phyloP scores from a whole-genome alignment of 1,140 invertebrate species.

The Drosophila leontia region DNA sequence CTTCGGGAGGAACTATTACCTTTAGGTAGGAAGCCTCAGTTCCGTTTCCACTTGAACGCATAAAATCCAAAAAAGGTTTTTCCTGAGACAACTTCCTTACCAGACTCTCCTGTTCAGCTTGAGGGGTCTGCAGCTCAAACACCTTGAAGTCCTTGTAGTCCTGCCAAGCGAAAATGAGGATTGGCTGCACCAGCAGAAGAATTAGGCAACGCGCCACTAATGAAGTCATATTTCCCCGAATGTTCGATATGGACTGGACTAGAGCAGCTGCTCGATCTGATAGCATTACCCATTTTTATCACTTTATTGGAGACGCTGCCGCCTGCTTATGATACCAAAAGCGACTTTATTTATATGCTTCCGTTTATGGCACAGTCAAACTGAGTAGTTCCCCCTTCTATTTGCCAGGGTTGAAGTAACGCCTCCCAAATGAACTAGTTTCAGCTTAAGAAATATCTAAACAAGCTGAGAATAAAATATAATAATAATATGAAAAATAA shows the following conservation, averaged over 20 bases:
- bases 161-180: conserved; percentile 52
- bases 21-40: conserved; percentile 23
- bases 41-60: conserved; percentile 1
- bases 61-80: conserved; percentile 50
- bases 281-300: conserved; percentile 48
- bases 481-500: not conserved
- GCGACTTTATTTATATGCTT: conserved; percentile 46
- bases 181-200: conserved; percentile 38
- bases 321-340: conserved; percentile 43
- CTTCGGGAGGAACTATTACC: conserved; percentile 81
- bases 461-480: no score
- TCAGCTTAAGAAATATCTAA: not conserved
- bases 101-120: conserved; percentile 7
- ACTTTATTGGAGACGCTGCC: conserved; percentile 65
- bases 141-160: conserved; percentile 71
- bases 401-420: conserved; percentile 5
- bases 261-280: conserved; percentile 8
- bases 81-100: conserved; percentile 20
- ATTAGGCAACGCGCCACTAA: conserved; percentile 1
- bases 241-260: conserved; percentile 38
- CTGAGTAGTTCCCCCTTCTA: not conserved
- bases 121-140: conserved; percentile 36
- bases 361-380: conserved; percentile 56
- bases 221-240: conserved; percentile 39
- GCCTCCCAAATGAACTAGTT: conserved; percentile 2